These are phyloP conservation scores for Ichneumoninae sp. DNA, from an alignment of 2,888 invertebrate species.

Conservation along the genomic window DNA sequence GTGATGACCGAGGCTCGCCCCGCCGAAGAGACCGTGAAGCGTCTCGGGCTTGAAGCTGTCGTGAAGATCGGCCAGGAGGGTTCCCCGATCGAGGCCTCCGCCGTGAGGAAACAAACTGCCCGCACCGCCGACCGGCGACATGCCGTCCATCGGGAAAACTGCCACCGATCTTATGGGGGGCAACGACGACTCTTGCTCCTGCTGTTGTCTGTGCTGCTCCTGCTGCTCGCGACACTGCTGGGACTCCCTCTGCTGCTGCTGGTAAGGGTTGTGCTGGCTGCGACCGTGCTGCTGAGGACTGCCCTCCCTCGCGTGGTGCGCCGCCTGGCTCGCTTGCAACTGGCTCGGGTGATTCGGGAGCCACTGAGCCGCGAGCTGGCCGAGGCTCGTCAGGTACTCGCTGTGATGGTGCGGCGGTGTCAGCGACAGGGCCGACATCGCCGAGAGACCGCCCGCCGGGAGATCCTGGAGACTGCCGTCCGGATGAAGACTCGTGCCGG, in stretches of 20 bases:
- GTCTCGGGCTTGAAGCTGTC: conserved; percentile 82
- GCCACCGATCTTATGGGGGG: conserved; percentile 73
- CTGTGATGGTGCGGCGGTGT: conserved; percentile 90
- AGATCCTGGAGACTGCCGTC: conserved; percentile 82
- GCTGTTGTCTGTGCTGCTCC: conserved; percentile 65
- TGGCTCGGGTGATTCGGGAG: conserved; percentile 78
- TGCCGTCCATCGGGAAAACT: conserved; percentile 79
- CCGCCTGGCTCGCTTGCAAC: conserved; percentile 67
- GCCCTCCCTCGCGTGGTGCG: conserved; percentile 77
- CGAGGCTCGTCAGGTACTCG: conserved; percentile 82
- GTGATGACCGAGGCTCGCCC: conserved; percentile 72
- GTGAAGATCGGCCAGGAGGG: conserved; percentile 79
- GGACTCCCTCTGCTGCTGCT: conserved; percentile 49
- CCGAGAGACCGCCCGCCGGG: conserved; percentile 77
- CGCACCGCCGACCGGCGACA: conserved; percentile 74
- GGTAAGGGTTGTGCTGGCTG: conserved; percentile 61
- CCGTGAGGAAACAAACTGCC: conserved; percentile 78
- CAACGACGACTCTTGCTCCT: conserved; percentile 71
- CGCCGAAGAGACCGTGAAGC: conserved; percentile 79
- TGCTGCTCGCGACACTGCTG: conserved; percentile 72
- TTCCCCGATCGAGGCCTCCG: conserved; percentile 76
- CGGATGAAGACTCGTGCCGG: conserved; percentile 76
- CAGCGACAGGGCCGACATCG: conserved; percentile 89
- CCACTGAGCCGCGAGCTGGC: conserved; percentile 82
- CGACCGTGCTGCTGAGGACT: conserved; percentile 77